Conservation (phyloP, 2,888 invertebrate genomes). For the Acronicta psi region DNA sequence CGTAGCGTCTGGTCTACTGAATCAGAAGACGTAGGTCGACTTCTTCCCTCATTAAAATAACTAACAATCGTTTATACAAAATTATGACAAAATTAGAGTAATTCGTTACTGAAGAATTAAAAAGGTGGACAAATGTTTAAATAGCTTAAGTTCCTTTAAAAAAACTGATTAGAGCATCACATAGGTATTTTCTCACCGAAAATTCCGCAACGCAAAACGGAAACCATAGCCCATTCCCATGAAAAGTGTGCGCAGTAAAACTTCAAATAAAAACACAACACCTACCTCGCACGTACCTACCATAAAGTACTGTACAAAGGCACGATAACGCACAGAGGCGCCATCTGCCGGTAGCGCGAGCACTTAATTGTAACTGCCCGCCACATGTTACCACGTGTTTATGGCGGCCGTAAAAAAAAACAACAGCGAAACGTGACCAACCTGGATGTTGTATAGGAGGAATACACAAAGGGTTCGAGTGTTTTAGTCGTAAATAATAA, state of each 20-base stretch:
- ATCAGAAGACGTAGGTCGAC: too few relatives aligned
- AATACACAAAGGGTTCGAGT: too few relatives aligned
- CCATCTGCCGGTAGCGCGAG: constrained; percentile 26
- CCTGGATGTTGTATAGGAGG: too few relatives aligned
- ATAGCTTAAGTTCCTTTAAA: too few relatives aligned
- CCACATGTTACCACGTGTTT: constrained; percentile 19
- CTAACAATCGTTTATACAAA: too few relatives aligned
- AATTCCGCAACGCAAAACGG: background rate
- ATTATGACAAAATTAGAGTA: too few relatives aligned
- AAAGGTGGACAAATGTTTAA: too few relatives aligned
- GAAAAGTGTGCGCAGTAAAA: background rate
- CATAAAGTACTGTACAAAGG: constrained; percentile 10
- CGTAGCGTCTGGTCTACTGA: too few relatives aligned
- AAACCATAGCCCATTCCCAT: background rate
- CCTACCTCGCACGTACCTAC: background rate
- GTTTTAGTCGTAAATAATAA: too few relatives aligned
- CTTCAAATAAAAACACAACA: background rate
- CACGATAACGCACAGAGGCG: constrained; percentile 4
- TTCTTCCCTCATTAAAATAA: too few relatives aligned
- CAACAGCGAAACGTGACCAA: constrained; percentile 3
- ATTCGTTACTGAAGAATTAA: too few relatives aligned
- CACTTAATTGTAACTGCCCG: constrained; percentile 26
- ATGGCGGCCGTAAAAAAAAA: constrained; percentile 19
- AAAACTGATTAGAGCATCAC: too few relatives aligned
- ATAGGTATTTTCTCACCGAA: background rate